Percentiles rank a stretch among this genome's conserved stretches.
Evolutionary conservation across 2,797 vertebrate species (phyloP).

Genomic region (Numenius phaeopus): DNA sequence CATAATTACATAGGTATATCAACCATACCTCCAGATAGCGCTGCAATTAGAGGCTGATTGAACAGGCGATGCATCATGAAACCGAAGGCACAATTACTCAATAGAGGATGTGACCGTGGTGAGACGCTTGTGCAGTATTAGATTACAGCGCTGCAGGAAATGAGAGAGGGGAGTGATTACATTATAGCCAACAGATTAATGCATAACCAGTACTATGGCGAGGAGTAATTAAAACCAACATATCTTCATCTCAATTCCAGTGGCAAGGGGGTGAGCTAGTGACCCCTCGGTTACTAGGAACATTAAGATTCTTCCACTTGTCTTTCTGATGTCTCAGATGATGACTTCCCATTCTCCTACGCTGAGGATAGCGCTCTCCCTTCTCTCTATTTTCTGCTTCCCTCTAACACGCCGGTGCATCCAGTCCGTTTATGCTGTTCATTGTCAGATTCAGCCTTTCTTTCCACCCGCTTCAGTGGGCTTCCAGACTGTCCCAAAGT

Average conservation of each 20-base stretch:
- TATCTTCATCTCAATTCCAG: not conserved
- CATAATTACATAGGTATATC: slow-evolving; percentile 46
- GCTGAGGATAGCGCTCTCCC: not conserved
- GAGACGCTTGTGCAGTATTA: slow-evolving; percentile 1
- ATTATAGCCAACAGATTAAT: not conserved
- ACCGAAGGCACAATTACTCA: slow-evolving; percentile 40
- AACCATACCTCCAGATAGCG: slow-evolving; percentile 28
- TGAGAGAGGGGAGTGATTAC: not conserved
- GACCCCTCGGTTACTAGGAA: not conserved
- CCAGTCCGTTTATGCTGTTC: not conserved
- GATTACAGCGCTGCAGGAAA: slow-evolving; percentile 46
- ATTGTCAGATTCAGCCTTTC: not conserved
- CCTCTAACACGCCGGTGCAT: not conserved
- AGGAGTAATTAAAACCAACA: not conserved
- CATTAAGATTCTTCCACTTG: not conserved
- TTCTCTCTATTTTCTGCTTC: not conserved
- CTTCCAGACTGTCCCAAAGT: not conserved
- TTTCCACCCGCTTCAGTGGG: not conserved
- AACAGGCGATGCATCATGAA: slow-evolving; percentile 1
- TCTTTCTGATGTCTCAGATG: not conserved
- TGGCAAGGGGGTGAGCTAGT: not conserved
- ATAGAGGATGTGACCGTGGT: slow-evolving; percentile 9
- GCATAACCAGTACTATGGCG: not conserved
- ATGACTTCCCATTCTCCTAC: not conserved
- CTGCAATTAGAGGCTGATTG: slow-evolving; percentile 59